Percentiles rank a stretch among this genome's conserved stretches.
These are phyloP conservation scores for Hypomesus transpacificus DNA, from an alignment of 2,113 vertebrate genomes.

Conservation along the genomic window DNA sequence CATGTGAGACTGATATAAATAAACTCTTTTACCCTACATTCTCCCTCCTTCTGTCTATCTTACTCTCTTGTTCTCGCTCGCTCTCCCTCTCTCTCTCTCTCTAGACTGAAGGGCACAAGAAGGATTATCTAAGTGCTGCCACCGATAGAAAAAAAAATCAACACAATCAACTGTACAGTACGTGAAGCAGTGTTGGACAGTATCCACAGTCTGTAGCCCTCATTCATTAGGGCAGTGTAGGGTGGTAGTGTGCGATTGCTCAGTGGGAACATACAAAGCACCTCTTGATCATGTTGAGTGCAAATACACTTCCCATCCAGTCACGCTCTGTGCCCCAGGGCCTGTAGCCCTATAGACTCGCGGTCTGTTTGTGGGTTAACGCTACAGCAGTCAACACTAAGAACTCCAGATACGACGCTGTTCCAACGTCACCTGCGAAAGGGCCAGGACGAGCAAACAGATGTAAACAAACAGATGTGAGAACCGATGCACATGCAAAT, in stretches of 20 bases:
- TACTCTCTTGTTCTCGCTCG: constrained; percentile 5
- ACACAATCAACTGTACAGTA: constrained; percentile 37
- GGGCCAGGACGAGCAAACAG: no score
- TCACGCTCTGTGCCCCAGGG: neutral
- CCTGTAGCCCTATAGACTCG: no score
- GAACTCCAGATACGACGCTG: no score
- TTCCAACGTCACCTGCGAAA: no score
- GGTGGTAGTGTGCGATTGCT: neutral
- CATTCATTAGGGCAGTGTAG: neutral
- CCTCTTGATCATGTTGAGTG: neutral
- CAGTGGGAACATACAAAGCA: neutral
- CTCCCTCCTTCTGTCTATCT: constrained; percentile 31
- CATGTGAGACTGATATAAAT: constrained; percentile 69
- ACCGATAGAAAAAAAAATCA: constrained; percentile 38
- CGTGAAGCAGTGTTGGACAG: constrained; percentile 17
- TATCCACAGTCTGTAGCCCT: constrained; percentile 8
- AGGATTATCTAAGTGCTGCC: constrained; percentile 59
- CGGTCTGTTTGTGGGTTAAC: no score
- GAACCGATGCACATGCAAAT: no score
- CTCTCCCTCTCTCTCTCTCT: constrained; percentile 8
- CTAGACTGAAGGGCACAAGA: constrained; percentile 34
- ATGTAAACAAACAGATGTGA: no score
- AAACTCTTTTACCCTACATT: constrained; percentile 72
- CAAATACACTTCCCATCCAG: neutral
- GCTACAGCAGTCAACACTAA: no score